Conservation (phyloP, 2,888 invertebrate genomes). For the Drosophila picticornis region DNA sequence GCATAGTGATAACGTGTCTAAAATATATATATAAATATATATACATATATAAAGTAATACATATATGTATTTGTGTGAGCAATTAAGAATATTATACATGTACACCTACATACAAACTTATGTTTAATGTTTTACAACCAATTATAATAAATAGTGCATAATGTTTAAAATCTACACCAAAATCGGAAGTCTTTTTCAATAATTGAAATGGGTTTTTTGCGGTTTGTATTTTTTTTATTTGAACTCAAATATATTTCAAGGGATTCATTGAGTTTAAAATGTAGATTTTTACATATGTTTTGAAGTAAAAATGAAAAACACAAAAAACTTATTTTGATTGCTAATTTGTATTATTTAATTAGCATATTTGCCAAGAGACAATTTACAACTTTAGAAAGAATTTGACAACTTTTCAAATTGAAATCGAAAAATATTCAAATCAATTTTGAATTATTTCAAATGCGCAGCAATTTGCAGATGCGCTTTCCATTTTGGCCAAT, state of each 20-base stretch:
- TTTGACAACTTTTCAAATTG: not conserved
- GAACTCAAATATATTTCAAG: not conserved
- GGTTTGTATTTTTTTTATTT: not conserved
- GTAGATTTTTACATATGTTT: not conserved
- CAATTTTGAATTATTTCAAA: not conserved
- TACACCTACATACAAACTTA: conserved; percentile 60
- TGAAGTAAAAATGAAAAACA: not conserved
- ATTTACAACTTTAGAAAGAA: not conserved
- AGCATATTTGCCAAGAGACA: not conserved
- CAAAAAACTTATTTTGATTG: not conserved
- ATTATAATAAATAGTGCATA: conserved; percentile 72
- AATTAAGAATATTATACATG: conserved; percentile 56
- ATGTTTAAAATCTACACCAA: conserved; percentile 57
- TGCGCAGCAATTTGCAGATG: not conserved
- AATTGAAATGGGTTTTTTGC: not conserved
- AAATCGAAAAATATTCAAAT: not conserved
- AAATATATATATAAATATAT: conserved; percentile 35
- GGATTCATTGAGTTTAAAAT: not conserved
- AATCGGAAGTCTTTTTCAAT: not conserved
- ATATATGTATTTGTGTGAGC: conserved; percentile 51
- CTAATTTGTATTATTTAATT: not conserved
- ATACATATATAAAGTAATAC: conserved; percentile 10
- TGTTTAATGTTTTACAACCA: conserved; percentile 70
- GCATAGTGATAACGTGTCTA: conserved; percentile 68
- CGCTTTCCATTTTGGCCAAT: conserved; percentile 16